A percentile compares a stretch with the other conserved stretches of the same genome.
Conservation (phyloP, 2,113 vertebrate genomes). For the Cisticola juncidis region DNA sequence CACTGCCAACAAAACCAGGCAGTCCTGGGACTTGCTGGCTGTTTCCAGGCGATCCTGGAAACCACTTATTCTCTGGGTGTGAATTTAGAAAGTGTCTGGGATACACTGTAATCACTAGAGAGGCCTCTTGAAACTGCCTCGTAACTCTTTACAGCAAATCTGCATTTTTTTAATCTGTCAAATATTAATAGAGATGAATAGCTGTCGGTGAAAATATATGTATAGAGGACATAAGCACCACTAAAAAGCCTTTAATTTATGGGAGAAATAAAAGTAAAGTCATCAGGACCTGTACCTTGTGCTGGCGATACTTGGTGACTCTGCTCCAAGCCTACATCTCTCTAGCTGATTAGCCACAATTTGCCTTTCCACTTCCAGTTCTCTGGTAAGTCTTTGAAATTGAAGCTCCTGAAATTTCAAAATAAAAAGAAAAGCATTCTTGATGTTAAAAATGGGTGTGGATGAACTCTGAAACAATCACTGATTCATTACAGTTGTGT, state of each 20-base stretch:
- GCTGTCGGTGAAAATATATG: background rate
- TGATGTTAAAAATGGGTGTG: conserved; percentile 43
- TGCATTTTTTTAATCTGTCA: background rate
- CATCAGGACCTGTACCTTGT: conserved; percentile 87
- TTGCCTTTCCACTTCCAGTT: conserved; percentile 99
- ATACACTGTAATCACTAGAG: background rate
- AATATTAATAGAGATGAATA: conserved; percentile 9
- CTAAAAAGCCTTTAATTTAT: conserved; percentile 6
- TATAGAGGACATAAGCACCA: background rate
- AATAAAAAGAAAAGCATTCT: conserved; percentile 70
- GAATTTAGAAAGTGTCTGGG: background rate
- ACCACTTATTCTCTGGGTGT: accelerated
- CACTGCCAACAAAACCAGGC: background rate
- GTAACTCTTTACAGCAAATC: background rate
- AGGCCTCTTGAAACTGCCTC: conserved; percentile 23
- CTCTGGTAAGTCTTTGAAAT: conserved; percentile 98
- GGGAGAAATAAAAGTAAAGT: conserved; percentile 51
- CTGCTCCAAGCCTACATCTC: conserved; percentile 97
- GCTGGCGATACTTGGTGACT: conserved; percentile 94
- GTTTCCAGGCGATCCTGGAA: background rate
- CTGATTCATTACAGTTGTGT: conserved; percentile 6
- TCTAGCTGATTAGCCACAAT: conserved; percentile 99
- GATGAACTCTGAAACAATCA: conserved; percentile 40
- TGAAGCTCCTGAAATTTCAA: conserved; percentile 92
- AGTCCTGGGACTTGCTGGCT: accelerated